Conservation (phyloP, 2,888 invertebrate species). For the Drosophila neonasuta region DNA sequence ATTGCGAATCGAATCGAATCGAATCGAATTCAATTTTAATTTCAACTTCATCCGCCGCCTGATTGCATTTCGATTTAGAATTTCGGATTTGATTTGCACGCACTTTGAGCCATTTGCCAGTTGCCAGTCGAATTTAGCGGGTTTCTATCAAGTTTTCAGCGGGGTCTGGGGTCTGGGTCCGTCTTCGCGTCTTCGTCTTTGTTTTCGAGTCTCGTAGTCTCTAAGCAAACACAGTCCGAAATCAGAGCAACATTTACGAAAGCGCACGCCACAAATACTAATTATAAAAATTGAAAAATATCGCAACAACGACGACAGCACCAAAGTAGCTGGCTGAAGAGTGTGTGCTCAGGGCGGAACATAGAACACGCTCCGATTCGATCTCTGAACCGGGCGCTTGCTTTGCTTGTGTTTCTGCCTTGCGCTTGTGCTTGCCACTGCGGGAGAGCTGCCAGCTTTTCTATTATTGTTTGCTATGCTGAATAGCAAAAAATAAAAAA, state of each 20-base stretch:
- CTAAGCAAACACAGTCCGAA: slow-evolving; percentile 65
- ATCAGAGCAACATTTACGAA: slow-evolving; percentile 77
- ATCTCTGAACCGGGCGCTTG: slow-evolving; percentile 55
- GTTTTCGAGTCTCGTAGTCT: slow-evolving; percentile 18
- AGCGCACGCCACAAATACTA: slow-evolving; percentile 79
- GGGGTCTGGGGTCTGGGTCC: neutral
- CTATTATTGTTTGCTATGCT: slow-evolving; percentile 74
- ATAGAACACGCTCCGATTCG: slow-evolving; percentile 55
- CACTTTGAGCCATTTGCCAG: slow-evolving; percentile 63
- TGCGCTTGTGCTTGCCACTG: slow-evolving; percentile 38
- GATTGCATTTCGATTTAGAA: neutral
- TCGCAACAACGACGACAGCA: slow-evolving; percentile 53
- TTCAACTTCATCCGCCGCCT: slow-evolving; percentile 12
- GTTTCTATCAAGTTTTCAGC: slow-evolving; percentile 20
- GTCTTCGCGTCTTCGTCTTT: slow-evolving; percentile 4
- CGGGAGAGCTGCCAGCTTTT: slow-evolving; percentile 69
- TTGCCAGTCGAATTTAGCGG: slow-evolving; percentile 25
- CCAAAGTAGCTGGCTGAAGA: slow-evolving; percentile 62
- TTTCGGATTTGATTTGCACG: slow-evolving; percentile 51
- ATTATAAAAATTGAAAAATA: slow-evolving; percentile 76
- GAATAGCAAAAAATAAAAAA: slow-evolving; percentile 48
- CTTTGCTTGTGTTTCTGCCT: neutral
- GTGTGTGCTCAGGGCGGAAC: slow-evolving; percentile 56
- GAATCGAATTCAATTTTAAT: slow-evolving; percentile 15
- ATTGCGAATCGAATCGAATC: slow-evolving; percentile 11